A percentile compares a stretch with the other conserved stretches of the same genome.
Evolutionary conservation across 92 coral and sea anemone species (phyloP).

Genomic region (Actinostola sp.): DNA sequence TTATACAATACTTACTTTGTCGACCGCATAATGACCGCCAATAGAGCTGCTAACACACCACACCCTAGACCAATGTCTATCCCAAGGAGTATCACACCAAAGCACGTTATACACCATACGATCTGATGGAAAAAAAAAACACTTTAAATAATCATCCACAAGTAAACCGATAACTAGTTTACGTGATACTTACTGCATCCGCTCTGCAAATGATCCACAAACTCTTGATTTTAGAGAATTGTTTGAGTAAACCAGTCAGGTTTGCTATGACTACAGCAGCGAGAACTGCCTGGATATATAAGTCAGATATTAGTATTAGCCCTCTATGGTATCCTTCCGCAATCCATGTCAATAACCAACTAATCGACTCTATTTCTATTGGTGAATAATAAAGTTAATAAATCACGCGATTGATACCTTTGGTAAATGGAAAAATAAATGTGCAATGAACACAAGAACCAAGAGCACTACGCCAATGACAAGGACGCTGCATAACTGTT

Average conservation of each 20-base stretch:
- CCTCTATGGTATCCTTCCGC: neutral
- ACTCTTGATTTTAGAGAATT: constrained; percentile 67
- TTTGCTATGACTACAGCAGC: constrained; percentile 94
- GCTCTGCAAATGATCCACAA: constrained; percentile 72
- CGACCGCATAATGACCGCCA: constrained; percentile 66
- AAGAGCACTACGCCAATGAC: constrained; percentile 72
- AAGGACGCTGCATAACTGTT: constrained; percentile 74
- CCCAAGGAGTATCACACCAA: constrained; percentile 83
- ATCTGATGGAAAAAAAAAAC: constrained; percentile 32
- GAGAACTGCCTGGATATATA: constrained; percentile 20
- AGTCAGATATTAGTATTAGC: neutral
- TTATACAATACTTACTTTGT: constrained; percentile 55
- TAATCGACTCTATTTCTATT: too few species aligned
- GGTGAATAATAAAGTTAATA: too few species aligned
- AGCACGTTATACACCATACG: constrained; percentile 85
- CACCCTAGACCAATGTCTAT: constrained; percentile 74
- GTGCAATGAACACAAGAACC: constrained; percentile 80
- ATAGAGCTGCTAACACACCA: constrained; percentile 71
- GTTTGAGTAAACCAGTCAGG: constrained; percentile 82
- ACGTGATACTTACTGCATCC: constrained; percentile 73
- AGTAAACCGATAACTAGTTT: neutral
- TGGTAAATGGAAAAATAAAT: constrained; percentile 86
- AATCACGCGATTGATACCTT: too few species aligned
- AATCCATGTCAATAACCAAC: neutral
- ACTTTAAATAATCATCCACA: neutral